Base-by-base conservation (phyloP, 2,888 invertebrate species). In the Drosophila atripex region DNA sequence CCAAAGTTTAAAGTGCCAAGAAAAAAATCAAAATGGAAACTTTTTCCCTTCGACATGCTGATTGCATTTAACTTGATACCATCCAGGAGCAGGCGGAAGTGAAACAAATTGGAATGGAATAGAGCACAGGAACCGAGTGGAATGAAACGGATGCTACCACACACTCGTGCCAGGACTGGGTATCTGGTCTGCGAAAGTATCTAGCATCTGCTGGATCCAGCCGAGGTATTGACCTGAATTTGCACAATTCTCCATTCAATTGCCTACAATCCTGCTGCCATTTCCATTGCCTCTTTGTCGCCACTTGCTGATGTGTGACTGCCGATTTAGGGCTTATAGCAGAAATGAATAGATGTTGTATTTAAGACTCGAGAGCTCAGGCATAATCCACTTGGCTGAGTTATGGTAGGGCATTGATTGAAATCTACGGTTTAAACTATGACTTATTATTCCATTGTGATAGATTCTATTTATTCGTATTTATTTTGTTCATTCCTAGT, bases 1-100 rank as follows among this genome's bases (percentile, higher is more conserved):
- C 71, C 51, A 76, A 87, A 87, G 72, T 80, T 85, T 85, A 88
- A 86, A 86, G 87, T 80, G 78, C 87, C 64, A 88, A 79, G 80
- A 75, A 83, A 86, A 86, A 83, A 73, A 73, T 68, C 43, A 77
- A 79, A 71, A 70, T 66, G 72, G 65, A 71, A 77, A 58, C 53
- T 55, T 74, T 53, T 50, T 23, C 43, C 50, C 66, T 39, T 55
- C 28, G 64, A 57, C 55, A 73, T 47, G 73, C 75, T 86, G 77
- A 80, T 75, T 80, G 73, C 73, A 77, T 86, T 75, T 61, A 84
- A 73, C 66, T 74, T 68, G 56, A 46, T 68, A 54, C 49, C 63
- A 39, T 46, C 18, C 23, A 21, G 52, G 39, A 9, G 18, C 46
- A 18, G 35, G 38, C 14, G 25, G 53, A n/a, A 59, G 45, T 8